phyloP scores from a whole-genome alignment of 2,113 vertebrate species.

The Accipiter cooperii region DNA sequence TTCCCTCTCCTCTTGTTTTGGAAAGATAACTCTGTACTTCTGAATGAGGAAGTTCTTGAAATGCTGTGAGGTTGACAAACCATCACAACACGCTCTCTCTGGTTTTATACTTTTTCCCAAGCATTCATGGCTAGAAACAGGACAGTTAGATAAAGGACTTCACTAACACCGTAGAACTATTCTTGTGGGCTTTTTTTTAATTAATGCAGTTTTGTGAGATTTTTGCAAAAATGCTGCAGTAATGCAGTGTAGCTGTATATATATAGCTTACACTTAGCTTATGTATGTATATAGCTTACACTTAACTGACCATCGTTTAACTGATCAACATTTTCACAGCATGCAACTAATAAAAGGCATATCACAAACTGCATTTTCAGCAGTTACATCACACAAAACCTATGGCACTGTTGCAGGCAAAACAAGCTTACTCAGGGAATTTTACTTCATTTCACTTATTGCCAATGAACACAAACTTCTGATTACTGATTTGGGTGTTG shows the following conservation, averaged over 20 bases:
- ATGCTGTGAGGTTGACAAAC: background rate
- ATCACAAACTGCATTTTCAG: background rate
- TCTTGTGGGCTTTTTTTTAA: background rate
- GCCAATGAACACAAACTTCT: background rate
- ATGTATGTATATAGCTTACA: background rate
- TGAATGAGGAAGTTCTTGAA: background rate
- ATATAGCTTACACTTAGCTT: background rate
- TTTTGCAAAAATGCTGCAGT: background rate
- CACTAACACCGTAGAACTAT: background rate
- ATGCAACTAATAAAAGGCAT: background rate
- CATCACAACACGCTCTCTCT: background rate
- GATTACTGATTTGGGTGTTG: background rate
- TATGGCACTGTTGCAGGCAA: background rate
- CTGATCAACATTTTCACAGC: background rate
- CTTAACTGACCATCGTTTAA: background rate
- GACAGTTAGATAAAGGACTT: background rate
- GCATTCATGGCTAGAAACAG: background rate
- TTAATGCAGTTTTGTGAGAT: background rate
- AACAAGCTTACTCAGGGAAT: background rate
- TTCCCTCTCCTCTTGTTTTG: background rate
- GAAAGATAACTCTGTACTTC: background rate
- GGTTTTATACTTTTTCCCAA: background rate
- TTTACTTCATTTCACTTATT: background rate
- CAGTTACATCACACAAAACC: background rate
- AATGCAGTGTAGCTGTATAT: background rate